Evolutionary conservation across 2,797 vertebrate species (phyloP), one percentile per base, ranked within the genome.

Genomic region (Hybognathus amarus): DNA sequence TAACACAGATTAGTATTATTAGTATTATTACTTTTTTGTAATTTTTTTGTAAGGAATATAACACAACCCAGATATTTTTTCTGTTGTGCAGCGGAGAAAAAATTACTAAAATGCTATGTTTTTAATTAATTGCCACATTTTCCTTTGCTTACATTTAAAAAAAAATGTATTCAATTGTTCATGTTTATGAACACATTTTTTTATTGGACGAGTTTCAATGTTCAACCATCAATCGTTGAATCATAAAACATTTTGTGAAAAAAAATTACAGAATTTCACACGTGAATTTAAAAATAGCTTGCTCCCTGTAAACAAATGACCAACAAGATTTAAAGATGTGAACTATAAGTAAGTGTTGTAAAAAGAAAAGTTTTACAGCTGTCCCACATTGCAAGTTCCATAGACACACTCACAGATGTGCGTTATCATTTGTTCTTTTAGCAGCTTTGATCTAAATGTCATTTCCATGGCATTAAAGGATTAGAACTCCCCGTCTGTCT

Each of bases 361-460:
- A 24, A 59, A 54, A 30, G 38, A 56, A 36, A 17, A 6, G 0
- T 59, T 59, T 15, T 76, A 18, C 75, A 64, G 76, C 24, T 33
- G 40, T 66, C 61, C 40, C 7, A 30, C 18, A 59, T 77, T 47
- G 38, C 50, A 45, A 15, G 24, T 77, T 18, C 17, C 33, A n/a
- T n/a, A 54, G 47, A 4, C 59, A 59, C 38, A 52, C 59, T 24
- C 64, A 68, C 63, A 42, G 54, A 73, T 79, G 71, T 45, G 74
- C 20, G 8, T 59, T n/a, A 59, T 77, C 50, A 83, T 68, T 78
- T 77, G 82, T 78, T 54, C 75, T 78, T 83, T 77, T 69, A 54
- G 81, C 50, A 36, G 81, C 81, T 83, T 83, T 77, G 82, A 83
- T 83, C 50, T 83, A 38, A 77, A 83, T 77, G 64, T 69, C 2